These are phyloP conservation scores for Centropristis striata DNA, from an alignment of 2,113 vertebrate species.

Conservation along the genomic window DNA sequence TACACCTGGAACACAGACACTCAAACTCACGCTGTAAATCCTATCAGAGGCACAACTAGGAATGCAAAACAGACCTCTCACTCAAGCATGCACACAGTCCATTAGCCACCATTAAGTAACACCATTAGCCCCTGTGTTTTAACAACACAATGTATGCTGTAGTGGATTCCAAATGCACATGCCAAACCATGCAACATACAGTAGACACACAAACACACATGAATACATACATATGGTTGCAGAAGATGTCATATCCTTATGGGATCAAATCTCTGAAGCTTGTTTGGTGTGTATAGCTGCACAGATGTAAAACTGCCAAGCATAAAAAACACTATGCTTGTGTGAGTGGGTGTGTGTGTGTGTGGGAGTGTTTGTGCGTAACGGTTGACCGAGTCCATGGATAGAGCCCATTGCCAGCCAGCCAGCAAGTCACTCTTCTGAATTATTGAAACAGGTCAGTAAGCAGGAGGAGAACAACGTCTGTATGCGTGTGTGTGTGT, in stretches of 20 bases:
- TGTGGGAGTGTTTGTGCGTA: slow-evolving; percentile 5
- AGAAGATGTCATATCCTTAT: not conserved
- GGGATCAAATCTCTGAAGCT: slow-evolving; percentile 34
- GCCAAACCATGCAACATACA: not conserved
- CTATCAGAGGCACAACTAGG: not conserved
- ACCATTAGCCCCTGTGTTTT: not conserved
- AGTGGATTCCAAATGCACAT: not conserved
- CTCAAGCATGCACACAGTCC: not conserved
- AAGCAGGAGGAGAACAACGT: slow-evolving; percentile 50
- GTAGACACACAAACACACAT: not conserved
- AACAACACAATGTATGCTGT: not conserved
- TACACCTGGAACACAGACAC: not conserved
- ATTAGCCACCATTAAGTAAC: not conserved
- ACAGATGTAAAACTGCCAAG: slow-evolving; percentile 22
- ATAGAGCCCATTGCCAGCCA: slow-evolving; percentile 49
- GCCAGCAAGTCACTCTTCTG: slow-evolving; percentile 60
- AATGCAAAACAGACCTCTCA: not conserved
- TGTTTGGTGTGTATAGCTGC: not conserved
- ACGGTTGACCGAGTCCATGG: slow-evolving; percentile 49
- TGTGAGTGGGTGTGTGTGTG: slow-evolving; percentile 4
- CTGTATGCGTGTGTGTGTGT: not conserved
- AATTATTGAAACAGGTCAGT: slow-evolving; percentile 79
- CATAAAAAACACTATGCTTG: slow-evolving; percentile 13
- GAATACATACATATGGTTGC: not conserved
- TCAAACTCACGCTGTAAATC: not conserved